Evolutionary conservation across 2,113 vertebrate genomes (phyloP).

Genomic region (Heptranchias perlo): DNA sequence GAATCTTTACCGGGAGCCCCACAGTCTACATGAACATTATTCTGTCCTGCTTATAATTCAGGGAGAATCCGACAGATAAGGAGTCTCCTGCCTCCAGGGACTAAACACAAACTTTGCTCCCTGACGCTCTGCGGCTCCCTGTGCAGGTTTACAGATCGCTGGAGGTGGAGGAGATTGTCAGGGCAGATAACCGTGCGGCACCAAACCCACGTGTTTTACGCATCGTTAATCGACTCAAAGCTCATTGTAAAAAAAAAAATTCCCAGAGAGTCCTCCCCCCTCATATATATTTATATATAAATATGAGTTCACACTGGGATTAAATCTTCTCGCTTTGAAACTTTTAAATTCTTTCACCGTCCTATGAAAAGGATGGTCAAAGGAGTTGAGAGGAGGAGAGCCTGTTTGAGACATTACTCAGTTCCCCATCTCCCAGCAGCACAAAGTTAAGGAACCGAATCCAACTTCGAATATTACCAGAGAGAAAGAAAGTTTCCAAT

Average conservation of each 20-base stretch:
- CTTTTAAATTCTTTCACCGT: background rate
- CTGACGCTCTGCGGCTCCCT: background rate
- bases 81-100: background rate
- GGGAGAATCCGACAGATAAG: too few species aligned
- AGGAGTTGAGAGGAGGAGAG: too few species aligned
- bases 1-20: background rate
- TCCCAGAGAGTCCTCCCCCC: background rate
- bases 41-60: background rate
- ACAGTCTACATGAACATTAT: too few species aligned
- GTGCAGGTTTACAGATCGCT: background rate
- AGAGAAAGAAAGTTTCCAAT: background rate
- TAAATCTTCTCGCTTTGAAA: background rate
- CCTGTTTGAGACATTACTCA: too few species aligned
- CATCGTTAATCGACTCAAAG: background rate
- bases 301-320: background rate
- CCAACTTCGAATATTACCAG: background rate
- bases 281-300: background rate
- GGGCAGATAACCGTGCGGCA: background rate
- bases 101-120: constrained; percentile 45
- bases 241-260: background rate
- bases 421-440: too few species aligned
- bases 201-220: background rate
- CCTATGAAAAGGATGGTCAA: too few species aligned
- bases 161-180: background rate
- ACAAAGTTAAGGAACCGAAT: background rate